Base-by-base conservation (phyloP, 2,888 invertebrate species). In the Pollenia amentaria region DNA sequence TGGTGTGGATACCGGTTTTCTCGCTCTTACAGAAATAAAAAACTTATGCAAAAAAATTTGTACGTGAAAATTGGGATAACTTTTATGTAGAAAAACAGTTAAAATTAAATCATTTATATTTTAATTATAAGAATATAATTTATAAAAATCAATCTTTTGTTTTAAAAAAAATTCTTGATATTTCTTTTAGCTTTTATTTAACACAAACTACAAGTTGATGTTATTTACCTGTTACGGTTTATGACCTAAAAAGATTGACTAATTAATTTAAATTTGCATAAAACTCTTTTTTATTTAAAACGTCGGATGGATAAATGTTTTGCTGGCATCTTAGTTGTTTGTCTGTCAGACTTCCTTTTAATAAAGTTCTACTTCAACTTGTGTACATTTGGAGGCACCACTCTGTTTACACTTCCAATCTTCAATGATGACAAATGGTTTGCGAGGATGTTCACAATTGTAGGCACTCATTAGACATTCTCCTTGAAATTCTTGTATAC, bases 361-460 rank as follows among this genome's bases (percentile, higher is more conserved):
- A 16, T 48, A 72, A 55, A 57, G 9, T 84, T 55, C 29, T 29
- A 77, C 10, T 42, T 72, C 83, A 46, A 4, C 38, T 84, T 77
- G 46, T 48, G 72, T 16, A 67, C 87, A 87, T 42, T 67, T 76
- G 8, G 91, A 89, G 10, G 90, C 82, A 64, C 90, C 87, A 38
- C 79, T 88, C 53, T 88, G 87, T 7, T 88, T 87, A 46, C 91
- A 91, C 29, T 90, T 90, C 82, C 89, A 89, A 53, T 89, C 90
- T 14, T 91, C 91, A n/a, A 91, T 89, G 6, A 88, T 83, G 2
- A 87, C 84, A 83, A 91, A 91, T 6, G 88, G 89, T 60, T 90
- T 91, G 60, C 90, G 90, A 4, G 92, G 91, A 88, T 90, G 89
- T 53, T 89, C 89, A 55, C 92, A 92, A 72, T 92, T 92, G 88